Evolutionary conservation across 1,140 invertebrate species (phyloP), one percentile per base, ranked within the genome.

Genomic region (Brachystomella parvula): DNA sequence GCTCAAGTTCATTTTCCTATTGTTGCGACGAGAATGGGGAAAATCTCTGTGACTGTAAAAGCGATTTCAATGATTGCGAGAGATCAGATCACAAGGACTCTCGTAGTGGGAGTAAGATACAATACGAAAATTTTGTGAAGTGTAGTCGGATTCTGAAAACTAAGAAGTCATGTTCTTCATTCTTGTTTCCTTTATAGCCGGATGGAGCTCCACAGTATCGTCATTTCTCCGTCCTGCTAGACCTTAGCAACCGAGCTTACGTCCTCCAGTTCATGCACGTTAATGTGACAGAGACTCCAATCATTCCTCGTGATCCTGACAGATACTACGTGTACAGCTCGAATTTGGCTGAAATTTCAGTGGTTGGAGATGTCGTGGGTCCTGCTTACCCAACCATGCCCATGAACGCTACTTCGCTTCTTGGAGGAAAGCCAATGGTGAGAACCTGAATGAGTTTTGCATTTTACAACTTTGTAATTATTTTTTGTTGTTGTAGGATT

Each of bases 281-380:
- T 0, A 94, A 94, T 75, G 85, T 96, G 2, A 95, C 94, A 0
- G 90, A 94, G 76, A 89, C 87, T 0, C 93, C 92, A 0, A 84
- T 92, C 63, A 90, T 94, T 63, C 89, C 93, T 0, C 94, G 95
- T 74, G 86, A 91, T 66, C 84, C 89, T 71, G 85, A 90, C 72
- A 86, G 93, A 70, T 91, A 93, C 76, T 98, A 94, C 77, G 87
- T 98, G n/a, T 94, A 88, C 75, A 93, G 92, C 0, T 97, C 94
- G 0, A 94, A 94, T 74, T 84, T 83, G 71, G 93, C 92, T 9
- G 82, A 83, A 12, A 82, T 97, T n/a, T 89, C 89, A 1, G 78
- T 97, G 0, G 90, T 96, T 15, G 94, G 95, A 17, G 94, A 97
- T 78, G 92, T 97, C 0, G 92, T 97, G 0, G 94, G 93, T 1